Evolutionary conservation across 2,797 vertebrate genomes (phyloP).

Genomic region (Malacoctenus gilli): DNA sequence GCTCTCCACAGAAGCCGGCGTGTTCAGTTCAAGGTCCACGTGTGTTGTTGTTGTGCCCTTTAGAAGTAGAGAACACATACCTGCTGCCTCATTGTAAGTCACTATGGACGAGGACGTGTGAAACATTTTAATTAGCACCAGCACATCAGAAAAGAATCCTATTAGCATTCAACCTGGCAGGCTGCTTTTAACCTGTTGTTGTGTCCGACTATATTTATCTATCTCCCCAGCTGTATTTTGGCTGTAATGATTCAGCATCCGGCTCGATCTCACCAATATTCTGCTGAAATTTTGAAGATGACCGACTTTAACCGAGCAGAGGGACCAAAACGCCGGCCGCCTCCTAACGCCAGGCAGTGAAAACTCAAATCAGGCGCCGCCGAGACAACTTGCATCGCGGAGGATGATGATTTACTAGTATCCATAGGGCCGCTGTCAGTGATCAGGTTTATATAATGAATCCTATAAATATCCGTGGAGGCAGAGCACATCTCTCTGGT

Average conservation of each 20-base stretch:
- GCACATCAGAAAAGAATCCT: neutral
- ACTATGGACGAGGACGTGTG: conserved; percentile 12
- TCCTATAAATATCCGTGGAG: conserved; percentile 64
- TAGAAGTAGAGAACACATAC: conserved; percentile 8
- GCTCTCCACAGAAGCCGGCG: neutral
- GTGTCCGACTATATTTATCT: no score
- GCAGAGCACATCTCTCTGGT: conserved; percentile 44
- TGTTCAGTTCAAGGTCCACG: conserved; percentile 10
- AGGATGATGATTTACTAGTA: conserved; percentile 54
- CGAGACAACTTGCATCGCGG: conserved; percentile 39
- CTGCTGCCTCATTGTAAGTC: conserved; percentile 10
- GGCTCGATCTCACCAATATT: neutral
- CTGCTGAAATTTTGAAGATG: conserved; percentile 4
- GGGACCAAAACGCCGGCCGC: neutral
- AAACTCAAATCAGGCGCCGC: conserved; percentile 38
- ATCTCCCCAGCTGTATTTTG: neutral
- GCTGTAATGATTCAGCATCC: conserved; percentile 4
- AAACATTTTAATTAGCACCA: conserved; percentile 11
- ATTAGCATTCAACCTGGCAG: neutral
- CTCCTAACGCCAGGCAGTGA: conserved; percentile 21
- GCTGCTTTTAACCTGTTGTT: no score
- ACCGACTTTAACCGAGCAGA: no score
- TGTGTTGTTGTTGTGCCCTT: conserved; percentile 13
- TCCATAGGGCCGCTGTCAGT: conserved; percentile 56
- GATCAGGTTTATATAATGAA: conserved; percentile 68